Percentiles rank a stretch among this genome's conserved stretches.
Evolutionary conservation across 2,888 invertebrate genomes (phyloP).

Genomic region (Andrena dorsata): DNA sequence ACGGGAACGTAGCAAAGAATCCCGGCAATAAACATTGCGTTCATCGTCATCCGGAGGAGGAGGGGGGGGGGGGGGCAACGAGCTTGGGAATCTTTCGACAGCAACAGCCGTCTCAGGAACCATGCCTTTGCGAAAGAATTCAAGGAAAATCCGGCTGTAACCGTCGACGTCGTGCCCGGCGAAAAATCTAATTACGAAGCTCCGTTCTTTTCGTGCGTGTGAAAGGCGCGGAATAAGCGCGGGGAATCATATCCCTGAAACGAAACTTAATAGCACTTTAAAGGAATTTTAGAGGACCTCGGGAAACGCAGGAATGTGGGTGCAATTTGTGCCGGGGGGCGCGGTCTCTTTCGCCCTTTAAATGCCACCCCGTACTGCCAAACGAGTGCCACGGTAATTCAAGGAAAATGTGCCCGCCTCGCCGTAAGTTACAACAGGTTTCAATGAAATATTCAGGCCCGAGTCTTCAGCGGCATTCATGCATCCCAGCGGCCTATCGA

Average conservation of each 20-base stretch:
- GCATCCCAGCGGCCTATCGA: conserved; percentile 32
- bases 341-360: conserved; percentile 13
- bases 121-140: conserved; percentile 33
- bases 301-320: not conserved
- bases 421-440: conserved; percentile 44
- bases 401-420: conserved; percentile 29
- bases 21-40: conserved; percentile 64
- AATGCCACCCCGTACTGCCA: conserved; percentile 7
- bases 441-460: conserved; percentile 49
- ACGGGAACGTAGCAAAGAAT: conserved; percentile 54
- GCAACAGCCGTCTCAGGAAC: conserved; percentile 20
- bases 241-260: not conserved
- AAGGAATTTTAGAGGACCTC: not conserved
- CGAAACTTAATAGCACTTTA: conserved; percentile 3
- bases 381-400: conserved; percentile 46
- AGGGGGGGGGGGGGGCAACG: not conserved
- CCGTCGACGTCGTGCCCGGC: not conserved
- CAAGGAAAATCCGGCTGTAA: not conserved
- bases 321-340: conserved; percentile 1
- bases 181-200: not conserved
- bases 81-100: not conserved
- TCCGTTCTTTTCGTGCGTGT: no score
- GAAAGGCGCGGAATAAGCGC: not conserved
- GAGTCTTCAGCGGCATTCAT: conserved; percentile 41
- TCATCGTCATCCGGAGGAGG: conserved; percentile 12